Percentiles rank a stretch among this genome's conserved stretches.
Evolutionary conservation across 1,140 invertebrate species (phyloP).

Genomic region (Drosophila neocordata): DNA sequence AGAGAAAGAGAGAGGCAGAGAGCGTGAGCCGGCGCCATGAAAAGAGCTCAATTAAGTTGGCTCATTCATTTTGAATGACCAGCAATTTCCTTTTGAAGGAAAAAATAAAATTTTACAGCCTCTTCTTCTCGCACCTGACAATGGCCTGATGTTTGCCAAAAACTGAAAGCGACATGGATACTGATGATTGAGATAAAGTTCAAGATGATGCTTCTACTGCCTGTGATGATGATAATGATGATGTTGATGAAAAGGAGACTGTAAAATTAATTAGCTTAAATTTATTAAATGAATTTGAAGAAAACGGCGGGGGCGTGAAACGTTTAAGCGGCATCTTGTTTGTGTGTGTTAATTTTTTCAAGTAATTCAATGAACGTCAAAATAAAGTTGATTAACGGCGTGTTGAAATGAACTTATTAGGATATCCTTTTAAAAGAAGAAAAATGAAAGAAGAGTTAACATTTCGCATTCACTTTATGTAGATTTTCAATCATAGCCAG

Average conservation of each 20-base stretch:
- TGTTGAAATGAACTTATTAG: not conserved
- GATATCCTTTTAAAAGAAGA: not conserved
- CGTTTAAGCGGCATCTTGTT: conserved; percentile 26
- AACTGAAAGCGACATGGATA: conserved; percentile 2
- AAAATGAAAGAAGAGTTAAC: too few species aligned
- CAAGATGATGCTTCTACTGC: conserved; percentile 17
- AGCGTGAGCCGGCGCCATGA: not conserved
- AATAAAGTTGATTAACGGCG: not conserved
- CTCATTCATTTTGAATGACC: conserved; percentile 25
- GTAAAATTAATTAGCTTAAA: conserved; percentile 45
- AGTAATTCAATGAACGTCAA: conserved; percentile 22
- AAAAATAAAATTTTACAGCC: conserved; percentile 33
- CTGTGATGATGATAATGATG: conserved; percentile 26
- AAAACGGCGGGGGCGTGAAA: conserved; percentile 9
- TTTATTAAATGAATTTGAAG: conserved; percentile 19
- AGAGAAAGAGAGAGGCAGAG: not conserved
- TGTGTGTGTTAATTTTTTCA: conserved; percentile 16
- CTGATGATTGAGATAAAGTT: conserved; percentile 3
- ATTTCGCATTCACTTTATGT: too few species aligned
- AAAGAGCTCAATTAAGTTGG: conserved; percentile 20
- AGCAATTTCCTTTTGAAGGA: conserved; percentile 16
- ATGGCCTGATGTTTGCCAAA: not conserved
- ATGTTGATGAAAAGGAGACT: conserved; percentile 31
- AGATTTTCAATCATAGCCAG: too few species aligned
- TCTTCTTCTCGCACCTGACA: conserved; percentile 16